Evolutionary conservation across 2,888 invertebrate species (phyloP).

Genomic region (Erebia ligea): DNA sequence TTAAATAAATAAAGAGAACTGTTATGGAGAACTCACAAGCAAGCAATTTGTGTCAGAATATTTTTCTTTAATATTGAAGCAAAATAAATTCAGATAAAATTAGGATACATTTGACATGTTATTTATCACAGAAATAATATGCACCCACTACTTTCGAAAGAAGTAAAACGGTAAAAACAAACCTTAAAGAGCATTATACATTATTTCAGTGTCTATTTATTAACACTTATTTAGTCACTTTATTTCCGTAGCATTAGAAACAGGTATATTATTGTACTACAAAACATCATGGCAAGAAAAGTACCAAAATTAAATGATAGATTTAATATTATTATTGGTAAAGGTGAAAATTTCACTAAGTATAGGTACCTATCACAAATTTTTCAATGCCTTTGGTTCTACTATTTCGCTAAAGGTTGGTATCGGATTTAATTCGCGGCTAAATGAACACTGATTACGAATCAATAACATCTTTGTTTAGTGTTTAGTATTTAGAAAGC

Average conservation of each 20-base stretch:
- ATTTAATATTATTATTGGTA: neutral
- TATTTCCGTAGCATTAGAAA: too few species aligned
- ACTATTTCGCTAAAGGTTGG: too few species aligned
- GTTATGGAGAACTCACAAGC: too few species aligned
- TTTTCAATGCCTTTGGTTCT: too few species aligned
- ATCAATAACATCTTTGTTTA: conserved; percentile 5
- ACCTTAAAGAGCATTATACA: conserved; percentile 12
- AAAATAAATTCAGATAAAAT: neutral
- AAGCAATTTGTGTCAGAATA: too few species aligned
- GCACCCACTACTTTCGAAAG: neutral
- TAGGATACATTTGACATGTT: neutral
- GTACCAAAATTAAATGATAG: too few species aligned
- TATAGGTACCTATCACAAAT: too few species aligned
- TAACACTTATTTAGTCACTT: neutral
- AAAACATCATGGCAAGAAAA: too few species aligned
- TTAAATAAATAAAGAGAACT: too few species aligned
- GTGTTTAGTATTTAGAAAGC: conserved; percentile 2
- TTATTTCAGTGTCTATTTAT: neutral
- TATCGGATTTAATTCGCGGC: neutral
- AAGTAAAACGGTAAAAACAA: neutral
- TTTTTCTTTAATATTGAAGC: neutral
- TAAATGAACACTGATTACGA: neutral
- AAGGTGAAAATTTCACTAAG: neutral
- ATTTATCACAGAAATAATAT: neutral
- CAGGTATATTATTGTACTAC: too few species aligned